These are phyloP conservation scores for Bombus balteatus DNA, from an alignment of 1,140 invertebrate species.

Conservation along the genomic window DNA sequence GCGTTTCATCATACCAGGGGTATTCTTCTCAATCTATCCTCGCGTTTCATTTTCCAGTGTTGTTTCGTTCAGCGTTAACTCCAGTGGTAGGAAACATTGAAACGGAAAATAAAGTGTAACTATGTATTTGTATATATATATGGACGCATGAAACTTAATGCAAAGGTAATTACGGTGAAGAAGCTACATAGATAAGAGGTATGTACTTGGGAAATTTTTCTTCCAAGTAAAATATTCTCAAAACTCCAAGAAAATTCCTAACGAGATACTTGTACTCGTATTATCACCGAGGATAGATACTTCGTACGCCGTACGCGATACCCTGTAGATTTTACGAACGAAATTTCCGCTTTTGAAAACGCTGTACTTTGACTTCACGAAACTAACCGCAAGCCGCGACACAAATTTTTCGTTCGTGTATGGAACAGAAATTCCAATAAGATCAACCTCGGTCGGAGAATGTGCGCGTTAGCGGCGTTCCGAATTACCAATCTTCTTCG, in stretches of 20 bases:
- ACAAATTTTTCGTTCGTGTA: conserved; percentile 1
- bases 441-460: neutral
- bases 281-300: neutral
- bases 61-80: neutral
- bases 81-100: neutral
- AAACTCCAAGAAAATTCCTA: neutral
- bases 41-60: conserved; percentile 33
- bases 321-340: neutral
- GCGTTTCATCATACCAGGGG: conserved; percentile 46
- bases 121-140: too few species aligned
- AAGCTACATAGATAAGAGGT: too few species aligned
- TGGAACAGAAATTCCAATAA: conserved; percentile 1
- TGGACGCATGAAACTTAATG: too few species aligned
- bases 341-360: neutral
- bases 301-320: too few species aligned
- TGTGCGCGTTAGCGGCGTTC: neutral
- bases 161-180: too few species aligned
- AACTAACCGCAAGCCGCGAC: neutral
- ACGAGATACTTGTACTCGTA: neutral
- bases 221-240: too few species aligned
- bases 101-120: neutral
- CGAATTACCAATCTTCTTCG: neutral
- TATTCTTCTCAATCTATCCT: conserved; percentile 21
- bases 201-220: too few species aligned
- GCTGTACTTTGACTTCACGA: neutral